Base-by-base conservation (phyloP, 2,797 vertebrate genomes). In the Naso thynnoides region DNA sequence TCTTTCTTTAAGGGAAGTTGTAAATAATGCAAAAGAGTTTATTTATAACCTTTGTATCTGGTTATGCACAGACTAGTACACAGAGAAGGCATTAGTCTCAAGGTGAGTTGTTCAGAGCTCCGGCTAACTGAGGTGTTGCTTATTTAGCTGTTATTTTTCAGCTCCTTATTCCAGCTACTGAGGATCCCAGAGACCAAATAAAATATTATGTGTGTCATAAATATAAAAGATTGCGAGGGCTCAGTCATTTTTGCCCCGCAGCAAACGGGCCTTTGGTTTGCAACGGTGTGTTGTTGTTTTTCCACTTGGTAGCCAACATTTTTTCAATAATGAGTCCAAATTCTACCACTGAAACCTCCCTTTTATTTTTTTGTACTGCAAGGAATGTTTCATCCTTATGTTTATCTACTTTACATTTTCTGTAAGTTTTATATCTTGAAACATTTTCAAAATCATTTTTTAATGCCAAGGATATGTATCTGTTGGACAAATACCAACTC, bases 1-100 rank as follows among this genome's bases (percentile, higher is more conserved):
- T 62, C 48, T 59, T 39, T 66, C 38, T 79, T 55, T 50, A 36
- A 44, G 65, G 63, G 54, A 70, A 16, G 33, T 56, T 64, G 63
- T 78, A 72, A 86, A 84, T 84, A 78, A 81, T 86, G 44, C 19
- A 77, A n/a, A 66, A 19, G 66, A 2, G 8, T 61, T 71, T 79
- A 72, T 77, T 79, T 75, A 16, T 80, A 33, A 60, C 23, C 38
- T 70, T 69, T 79, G 41, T 66, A 58, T 76, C 31, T 26, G 27
- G 63, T 83, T 81, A 67, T 2, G 70, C 24, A 24, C 59, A 44
- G 64, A 52, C 41, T 63, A 53, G 53, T 56, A 48, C 63, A 56
- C 21, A 62, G 70, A 76, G 54, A 73, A 62, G 66, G 36, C 70
- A 48, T 76, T 74, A 71, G 49, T 26, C n/a, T 26, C 24, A 70